phyloP scores from a whole-genome alignment of 2,797 vertebrate species.

The Dromococcyx pavoninus region DNA sequence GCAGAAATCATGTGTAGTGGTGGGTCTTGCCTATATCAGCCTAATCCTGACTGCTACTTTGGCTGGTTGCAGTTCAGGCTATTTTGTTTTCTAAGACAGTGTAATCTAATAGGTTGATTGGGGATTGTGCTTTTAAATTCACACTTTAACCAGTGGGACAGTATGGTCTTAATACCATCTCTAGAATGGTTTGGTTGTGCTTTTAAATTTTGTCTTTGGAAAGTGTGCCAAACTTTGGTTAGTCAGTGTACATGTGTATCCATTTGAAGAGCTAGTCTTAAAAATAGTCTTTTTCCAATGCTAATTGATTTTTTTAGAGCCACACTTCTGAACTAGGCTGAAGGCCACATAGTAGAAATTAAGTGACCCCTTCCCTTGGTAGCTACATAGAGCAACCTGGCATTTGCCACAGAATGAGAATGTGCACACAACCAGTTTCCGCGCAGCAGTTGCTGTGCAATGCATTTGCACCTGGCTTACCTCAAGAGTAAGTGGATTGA shows the following conservation, averaged over 20 bases:
- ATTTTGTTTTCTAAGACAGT: neutral
- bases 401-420: rapidly evolving
- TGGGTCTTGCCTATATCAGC: neutral
- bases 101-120: neutral
- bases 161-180: neutral
- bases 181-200: neutral
- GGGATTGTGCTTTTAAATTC: neutral
- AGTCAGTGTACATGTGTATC: neutral
- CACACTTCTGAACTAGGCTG: neutral
- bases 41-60: neutral
- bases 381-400: rapidly evolving
- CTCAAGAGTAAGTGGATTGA: neutral
- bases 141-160: neutral
- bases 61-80: neutral
- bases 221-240: neutral
- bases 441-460: neutral
- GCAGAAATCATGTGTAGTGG: neutral
- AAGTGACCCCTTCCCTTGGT: neutral
- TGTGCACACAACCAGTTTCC: neutral
- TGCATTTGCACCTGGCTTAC: neutral
- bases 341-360: neutral
- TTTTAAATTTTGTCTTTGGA: neutral
- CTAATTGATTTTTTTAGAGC: neutral
- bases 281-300: neutral
- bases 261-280: neutral